Base-by-base conservation (phyloP, 2,888 invertebrate genomes). In the Trachelus iudaicus region DNA sequence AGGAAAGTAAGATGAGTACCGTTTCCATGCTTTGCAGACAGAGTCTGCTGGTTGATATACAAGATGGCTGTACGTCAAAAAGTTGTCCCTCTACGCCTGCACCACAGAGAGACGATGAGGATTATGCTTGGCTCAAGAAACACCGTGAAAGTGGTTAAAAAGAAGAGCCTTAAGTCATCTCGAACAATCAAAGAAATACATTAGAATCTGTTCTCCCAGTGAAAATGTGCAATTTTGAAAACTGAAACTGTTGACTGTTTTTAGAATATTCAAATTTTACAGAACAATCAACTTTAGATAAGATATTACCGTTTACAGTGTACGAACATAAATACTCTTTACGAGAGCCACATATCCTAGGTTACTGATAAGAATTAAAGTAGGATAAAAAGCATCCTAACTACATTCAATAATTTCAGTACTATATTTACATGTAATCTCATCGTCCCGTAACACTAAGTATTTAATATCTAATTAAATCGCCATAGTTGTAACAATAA, bases 1-100 rank as follows among this genome's bases (percentile, higher is more conserved):
- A 86, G 77, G 90, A 88, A 4, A 84, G 86, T 37, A 92, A 92
- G 86, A 92, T 93, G 86, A 94, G 94, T 77, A 94, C 95, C 0
- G 93, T 96, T 0, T 94, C 96, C 0, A 93, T 94, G 3, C 92
- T 96, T 6, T 96, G 96, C 84, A 93, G 96, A 1, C 96, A 96
- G 89, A 96, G 96, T 86, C 91, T 96, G 4, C 92, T 96, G 6
- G 95, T 96, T 15, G 94, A 94, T 85, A 92, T 94, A 33, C 83
- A 80, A 75, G 77, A 80, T 31, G 82, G 81, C 12, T 81, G 78
- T 13, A 76, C 78, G 37, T 83, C 83, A 3, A 84, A 84, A 75
- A 84, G 84, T 69, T 84, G 84, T 35, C 84, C 84, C 0, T 82
- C 84, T 0, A 82, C 84, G 4, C 83, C 84, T 0, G 77, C 82